phyloP scores from a whole-genome alignment of 2,113 vertebrate species.

The Phrynosoma blainvillii region DNA sequence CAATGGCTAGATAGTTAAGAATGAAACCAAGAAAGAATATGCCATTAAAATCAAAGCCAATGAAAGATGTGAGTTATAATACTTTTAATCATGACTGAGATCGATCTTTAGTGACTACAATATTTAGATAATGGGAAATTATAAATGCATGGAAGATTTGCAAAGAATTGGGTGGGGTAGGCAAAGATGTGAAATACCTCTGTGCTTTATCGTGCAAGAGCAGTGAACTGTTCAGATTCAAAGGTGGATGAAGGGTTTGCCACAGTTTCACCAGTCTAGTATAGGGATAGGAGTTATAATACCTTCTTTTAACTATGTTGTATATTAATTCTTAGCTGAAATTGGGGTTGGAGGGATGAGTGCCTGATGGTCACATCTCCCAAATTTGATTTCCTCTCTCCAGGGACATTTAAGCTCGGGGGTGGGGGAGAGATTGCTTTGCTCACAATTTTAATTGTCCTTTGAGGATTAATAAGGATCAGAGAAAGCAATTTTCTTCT shows the following conservation, averaged over 20 bases:
- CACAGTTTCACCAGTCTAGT: too few species aligned
- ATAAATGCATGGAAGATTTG: too few species aligned
- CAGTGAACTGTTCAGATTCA: not conserved
- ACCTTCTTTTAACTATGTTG: not conserved
- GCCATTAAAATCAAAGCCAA: not conserved
- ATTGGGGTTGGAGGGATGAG: not conserved
- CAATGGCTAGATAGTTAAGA: not conserved
- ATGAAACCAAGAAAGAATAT: not conserved
- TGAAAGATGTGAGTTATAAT: not conserved
- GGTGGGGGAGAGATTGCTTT: not conserved
- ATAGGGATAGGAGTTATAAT: not conserved
- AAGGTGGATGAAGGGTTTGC: not conserved
- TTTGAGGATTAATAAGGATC: slow-evolving; percentile 6
- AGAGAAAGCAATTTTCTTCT: not conserved
- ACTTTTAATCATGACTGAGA: too few species aligned
- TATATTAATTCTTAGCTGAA: not conserved
- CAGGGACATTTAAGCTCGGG: not conserved
- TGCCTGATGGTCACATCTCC: not conserved
- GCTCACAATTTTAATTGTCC: not conserved
- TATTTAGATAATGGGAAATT: too few species aligned
- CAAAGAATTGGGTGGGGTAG: too few species aligned
- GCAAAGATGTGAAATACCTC: too few species aligned
- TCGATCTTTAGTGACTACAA: too few species aligned
- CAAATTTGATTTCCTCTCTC: not conserved
- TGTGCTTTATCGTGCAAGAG: not conserved